Conservation (phyloP, 2,888 invertebrate genomes). For the Anaspis maculata region DNA sequence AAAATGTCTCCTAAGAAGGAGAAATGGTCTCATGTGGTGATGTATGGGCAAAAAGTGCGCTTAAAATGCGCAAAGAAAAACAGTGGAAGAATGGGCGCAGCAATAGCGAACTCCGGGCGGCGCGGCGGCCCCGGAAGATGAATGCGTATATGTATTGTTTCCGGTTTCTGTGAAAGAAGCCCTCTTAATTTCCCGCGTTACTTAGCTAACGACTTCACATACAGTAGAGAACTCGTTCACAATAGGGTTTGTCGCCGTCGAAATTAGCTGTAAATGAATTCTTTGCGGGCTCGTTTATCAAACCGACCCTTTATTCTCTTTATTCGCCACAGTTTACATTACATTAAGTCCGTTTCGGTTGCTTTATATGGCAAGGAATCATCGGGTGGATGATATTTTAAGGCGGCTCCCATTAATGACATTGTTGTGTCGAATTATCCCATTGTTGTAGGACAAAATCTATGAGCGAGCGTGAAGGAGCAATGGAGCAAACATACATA, state of each 20-base stretch:
- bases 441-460: too few relatives aligned
- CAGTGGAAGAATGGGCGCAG: slow-evolving; percentile 13
- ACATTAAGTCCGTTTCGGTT: slow-evolving; percentile 30
- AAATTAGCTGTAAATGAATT: slow-evolving; percentile 40
- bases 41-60: slow-evolving; percentile 26
- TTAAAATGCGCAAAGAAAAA: slow-evolving; percentile 7
- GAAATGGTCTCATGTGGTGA: slow-evolving; percentile 18
- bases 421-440: background rate
- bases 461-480: too few relatives aligned
- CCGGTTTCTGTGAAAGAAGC: slow-evolving; percentile 41
- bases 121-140: slow-evolving; percentile 36
- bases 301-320: slow-evolving; percentile 31
- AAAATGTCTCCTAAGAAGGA: too few relatives aligned
- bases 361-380: slow-evolving; percentile 19
- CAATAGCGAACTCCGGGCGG: too few relatives aligned
- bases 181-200: slow-evolving; percentile 43
- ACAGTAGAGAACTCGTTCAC: slow-evolving; percentile 31
- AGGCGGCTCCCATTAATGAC: too few relatives aligned
- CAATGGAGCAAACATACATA: too few relatives aligned
- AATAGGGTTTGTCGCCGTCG: slow-evolving; percentile 38
- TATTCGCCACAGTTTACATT: slow-evolving; percentile 33
- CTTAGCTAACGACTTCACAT: slow-evolving; percentile 40
- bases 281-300: slow-evolving; percentile 38
- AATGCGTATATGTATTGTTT: slow-evolving; percentile 45
- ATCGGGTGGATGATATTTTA: slow-evolving; percentile 5